These are phyloP conservation scores for Aleadryas rufinucha DNA, from an alignment of 2,113 vertebrate genomes.

Conservation along the genomic window DNA sequence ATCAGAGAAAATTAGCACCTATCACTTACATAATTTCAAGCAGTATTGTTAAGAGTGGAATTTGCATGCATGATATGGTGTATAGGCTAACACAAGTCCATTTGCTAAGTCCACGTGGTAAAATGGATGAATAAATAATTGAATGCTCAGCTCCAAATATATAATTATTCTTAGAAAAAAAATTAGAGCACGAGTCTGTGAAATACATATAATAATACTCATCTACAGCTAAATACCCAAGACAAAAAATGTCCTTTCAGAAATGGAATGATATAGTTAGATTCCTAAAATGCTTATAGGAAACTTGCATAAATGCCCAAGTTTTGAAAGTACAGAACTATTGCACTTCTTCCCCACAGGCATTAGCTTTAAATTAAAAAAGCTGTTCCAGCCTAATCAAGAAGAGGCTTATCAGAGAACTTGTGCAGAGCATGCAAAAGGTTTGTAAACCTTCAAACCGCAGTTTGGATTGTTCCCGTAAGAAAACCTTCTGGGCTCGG, in stretches of 20 bases:
- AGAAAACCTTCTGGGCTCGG: not conserved
- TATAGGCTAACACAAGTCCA: conserved; percentile 49
- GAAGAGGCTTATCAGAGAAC: not conserved
- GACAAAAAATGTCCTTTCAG: conserved; percentile 20
- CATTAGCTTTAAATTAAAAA: not conserved
- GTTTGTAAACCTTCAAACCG: not conserved
- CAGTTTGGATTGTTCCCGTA: not conserved
- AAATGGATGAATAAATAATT: conserved; percentile 60
- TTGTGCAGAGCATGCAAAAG: not conserved
- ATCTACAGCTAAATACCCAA: conserved; percentile 9
- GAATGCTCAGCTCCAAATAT: conserved; percentile 46
- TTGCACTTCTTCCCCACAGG: not conserved
- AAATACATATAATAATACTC: conserved; percentile 46
- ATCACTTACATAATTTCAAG: conserved; percentile 57
- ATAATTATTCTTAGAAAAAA: conserved; percentile 46
- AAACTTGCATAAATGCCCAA: not conserved
- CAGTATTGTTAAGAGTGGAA: conserved; percentile 43
- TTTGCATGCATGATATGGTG: conserved; percentile 52
- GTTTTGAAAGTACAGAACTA: not conserved
- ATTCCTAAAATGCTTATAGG: not conserved
- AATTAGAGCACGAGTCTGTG: not conserved
- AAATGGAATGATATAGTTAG: not conserved
- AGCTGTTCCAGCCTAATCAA: not conserved
- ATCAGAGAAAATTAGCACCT: conserved; percentile 64
- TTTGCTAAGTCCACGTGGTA: conserved; percentile 42